These are phyloP conservation scores for Artemisiospiza belli DNA, from an alignment of 2,113 vertebrate genomes.

Conservation along the genomic window DNA sequence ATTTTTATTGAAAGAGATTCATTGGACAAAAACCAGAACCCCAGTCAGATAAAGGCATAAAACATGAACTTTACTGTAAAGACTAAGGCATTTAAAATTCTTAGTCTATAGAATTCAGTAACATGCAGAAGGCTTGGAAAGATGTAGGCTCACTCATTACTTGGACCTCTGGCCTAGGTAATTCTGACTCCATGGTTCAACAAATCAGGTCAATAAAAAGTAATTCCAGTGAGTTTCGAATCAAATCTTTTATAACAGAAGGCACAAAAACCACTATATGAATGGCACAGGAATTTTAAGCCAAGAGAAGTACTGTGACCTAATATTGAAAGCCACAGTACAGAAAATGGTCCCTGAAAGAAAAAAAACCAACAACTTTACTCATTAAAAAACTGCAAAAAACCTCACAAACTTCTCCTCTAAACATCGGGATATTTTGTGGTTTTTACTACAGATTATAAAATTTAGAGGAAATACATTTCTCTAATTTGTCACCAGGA, in stretches of 20 bases:
- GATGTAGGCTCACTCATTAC: background rate
- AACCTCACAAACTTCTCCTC: background rate
- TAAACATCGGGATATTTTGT: background rate
- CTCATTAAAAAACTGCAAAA: background rate
- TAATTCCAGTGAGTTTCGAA: background rate
- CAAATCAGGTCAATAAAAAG: background rate
- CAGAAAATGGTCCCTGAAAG: background rate
- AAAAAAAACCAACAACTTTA: no score
- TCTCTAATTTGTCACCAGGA: background rate
- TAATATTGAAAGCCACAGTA: background rate
- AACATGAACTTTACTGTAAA: background rate
- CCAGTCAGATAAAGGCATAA: background rate
- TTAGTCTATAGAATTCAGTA: background rate
- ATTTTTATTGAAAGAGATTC: background rate
- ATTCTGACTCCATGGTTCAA: background rate
- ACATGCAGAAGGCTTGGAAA: background rate
- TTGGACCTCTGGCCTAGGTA: background rate
- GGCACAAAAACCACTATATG: accelerated
- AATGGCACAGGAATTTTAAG: background rate
- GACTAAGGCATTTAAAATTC: background rate
- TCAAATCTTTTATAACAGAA: background rate
- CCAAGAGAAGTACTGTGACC: background rate
- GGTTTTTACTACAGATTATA: background rate
- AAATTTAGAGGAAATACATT: background rate
- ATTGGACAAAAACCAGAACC: background rate